A percentile compares a stretch with the other conserved stretches of the same genome.
phyloP scores from a whole-genome alignment of 2,113 vertebrate species.

The Rhinoderma darwinii region DNA sequence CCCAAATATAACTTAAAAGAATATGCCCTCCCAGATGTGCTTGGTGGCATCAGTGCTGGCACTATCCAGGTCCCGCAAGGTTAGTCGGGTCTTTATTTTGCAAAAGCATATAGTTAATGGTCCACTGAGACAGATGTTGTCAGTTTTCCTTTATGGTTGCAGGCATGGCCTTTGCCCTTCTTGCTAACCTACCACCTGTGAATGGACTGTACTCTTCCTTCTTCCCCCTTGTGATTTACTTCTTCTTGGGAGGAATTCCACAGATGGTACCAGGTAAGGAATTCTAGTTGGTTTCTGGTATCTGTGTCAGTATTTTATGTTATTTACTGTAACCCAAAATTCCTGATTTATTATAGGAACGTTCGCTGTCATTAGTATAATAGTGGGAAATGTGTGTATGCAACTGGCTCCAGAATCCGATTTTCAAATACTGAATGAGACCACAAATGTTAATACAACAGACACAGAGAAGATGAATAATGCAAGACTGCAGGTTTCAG shows the following conservation, averaged over 20 bases:
- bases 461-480: slow-evolving; percentile 79
- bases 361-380: slow-evolving; percentile 92
- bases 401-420: slow-evolving; percentile 82
- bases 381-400: slow-evolving; percentile 86
- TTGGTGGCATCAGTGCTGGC: slow-evolving; percentile 86
- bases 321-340: background rate
- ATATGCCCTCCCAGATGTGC: slow-evolving; percentile 81
- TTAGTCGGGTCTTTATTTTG: slow-evolving; percentile 62
- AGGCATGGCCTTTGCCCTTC: slow-evolving; percentile 92
- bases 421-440: slow-evolving; percentile 79
- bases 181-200: slow-evolving; percentile 90
- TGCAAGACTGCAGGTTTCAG: slow-evolving; percentile 83
- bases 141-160: slow-evolving; percentile 45
- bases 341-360: slow-evolving; percentile 74
- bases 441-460: slow-evolving; percentile 73
- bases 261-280: slow-evolving; percentile 94
- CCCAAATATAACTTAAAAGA: slow-evolving; percentile 88
- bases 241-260: slow-evolving; percentile 87
- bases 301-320: background rate
- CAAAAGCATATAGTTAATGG: background rate
- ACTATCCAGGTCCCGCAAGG: slow-evolving; percentile 93
- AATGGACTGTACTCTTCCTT: slow-evolving; percentile 94
- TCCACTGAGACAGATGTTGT: background rate
- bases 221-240: slow-evolving; percentile 86
- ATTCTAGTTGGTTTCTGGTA: background rate